These are phyloP conservation scores for Scleropages formosus DNA, from an alignment of 2,797 vertebrate genomes.

Conservation along the genomic window DNA sequence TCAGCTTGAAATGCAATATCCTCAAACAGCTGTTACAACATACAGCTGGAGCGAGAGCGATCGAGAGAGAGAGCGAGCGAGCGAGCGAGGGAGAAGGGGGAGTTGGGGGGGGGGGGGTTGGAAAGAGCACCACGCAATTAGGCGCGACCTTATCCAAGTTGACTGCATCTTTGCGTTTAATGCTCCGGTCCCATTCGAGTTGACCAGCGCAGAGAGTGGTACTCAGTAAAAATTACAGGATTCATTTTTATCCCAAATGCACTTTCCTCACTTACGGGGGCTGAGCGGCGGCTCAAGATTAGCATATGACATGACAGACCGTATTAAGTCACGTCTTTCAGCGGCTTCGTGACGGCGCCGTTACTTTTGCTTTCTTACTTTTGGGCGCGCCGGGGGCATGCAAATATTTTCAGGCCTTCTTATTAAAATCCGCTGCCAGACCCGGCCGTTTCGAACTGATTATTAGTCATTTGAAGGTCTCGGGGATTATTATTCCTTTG, in stretches of 20 bases:
- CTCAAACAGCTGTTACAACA: conserved; percentile 49
- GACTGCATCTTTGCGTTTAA: conserved; percentile 80
- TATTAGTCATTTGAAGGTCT: conserved; percentile 91
- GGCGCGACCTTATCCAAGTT: conserved; percentile 78
- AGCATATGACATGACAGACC: conserved; percentile 99
- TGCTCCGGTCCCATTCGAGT: conserved; percentile 80
- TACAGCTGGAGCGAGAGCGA: conserved; percentile 32
- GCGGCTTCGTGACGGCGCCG: conserved; percentile 87
- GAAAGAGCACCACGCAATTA: conserved; percentile 69
- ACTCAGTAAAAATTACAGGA: conserved; percentile 80
- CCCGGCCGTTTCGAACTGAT: conserved; percentile 98
- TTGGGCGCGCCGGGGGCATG: conserved; percentile 85
- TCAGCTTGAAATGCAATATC: conserved; percentile 49
- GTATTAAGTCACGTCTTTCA: conserved; percentile 97
- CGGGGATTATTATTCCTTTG: background rate
- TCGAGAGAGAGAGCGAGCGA: conserved; percentile 22
- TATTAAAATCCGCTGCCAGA: conserved; percentile 98
- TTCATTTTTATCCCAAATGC: conserved; percentile 74
- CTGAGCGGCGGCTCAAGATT: conserved; percentile 94
- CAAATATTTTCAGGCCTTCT: conserved; percentile 96
- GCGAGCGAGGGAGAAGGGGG: background rate
- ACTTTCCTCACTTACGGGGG: conserved; percentile 81
- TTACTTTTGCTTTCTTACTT: conserved; percentile 96
- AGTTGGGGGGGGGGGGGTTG: background rate
- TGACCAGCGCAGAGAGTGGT: conserved; percentile 79